Conservation (phyloP, 2,113 vertebrate genomes). For the Myrmophylax atrothorax region DNA sequence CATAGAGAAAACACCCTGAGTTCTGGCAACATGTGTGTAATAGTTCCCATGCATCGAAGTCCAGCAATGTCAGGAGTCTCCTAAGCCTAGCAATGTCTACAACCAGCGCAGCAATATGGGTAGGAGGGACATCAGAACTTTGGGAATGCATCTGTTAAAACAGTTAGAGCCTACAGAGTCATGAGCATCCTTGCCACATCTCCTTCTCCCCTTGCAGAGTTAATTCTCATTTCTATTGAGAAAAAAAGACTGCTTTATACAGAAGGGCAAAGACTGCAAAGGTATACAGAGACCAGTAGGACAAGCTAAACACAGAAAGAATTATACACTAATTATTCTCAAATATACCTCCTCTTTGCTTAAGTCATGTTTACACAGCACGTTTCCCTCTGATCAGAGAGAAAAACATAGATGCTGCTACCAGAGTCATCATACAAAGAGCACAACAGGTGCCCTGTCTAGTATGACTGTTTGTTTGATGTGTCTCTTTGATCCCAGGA, state of each 20-base stretch:
- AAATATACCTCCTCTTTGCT: not conserved
- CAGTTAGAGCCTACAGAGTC: not conserved
- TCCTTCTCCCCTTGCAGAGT: not conserved
- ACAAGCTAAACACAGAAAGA: not conserved
- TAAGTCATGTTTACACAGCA: not conserved
- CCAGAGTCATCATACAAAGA: not conserved
- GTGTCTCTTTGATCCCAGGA: not conserved
- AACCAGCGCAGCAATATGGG: not conserved
- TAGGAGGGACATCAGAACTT: not conserved
- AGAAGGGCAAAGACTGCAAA: not conserved
- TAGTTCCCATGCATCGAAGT: not conserved
- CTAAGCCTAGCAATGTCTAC: not conserved
- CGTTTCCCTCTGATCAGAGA: not conserved
- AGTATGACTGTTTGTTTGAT: not conserved
- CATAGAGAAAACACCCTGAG: not conserved
- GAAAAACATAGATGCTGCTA: not conserved
- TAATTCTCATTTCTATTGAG: not conserved
- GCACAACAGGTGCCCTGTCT: not conserved
- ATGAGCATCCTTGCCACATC: not conserved
- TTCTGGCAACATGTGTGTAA: fast-evolving
- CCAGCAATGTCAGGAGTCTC: not conserved
- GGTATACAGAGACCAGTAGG: not conserved
- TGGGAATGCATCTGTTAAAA: not conserved
- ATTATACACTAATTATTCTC: not conserved
- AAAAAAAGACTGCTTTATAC: not conserved